Conservation (phyloP, 2,888 invertebrate species). For the Rhogogaster chlorosoma region DNA sequence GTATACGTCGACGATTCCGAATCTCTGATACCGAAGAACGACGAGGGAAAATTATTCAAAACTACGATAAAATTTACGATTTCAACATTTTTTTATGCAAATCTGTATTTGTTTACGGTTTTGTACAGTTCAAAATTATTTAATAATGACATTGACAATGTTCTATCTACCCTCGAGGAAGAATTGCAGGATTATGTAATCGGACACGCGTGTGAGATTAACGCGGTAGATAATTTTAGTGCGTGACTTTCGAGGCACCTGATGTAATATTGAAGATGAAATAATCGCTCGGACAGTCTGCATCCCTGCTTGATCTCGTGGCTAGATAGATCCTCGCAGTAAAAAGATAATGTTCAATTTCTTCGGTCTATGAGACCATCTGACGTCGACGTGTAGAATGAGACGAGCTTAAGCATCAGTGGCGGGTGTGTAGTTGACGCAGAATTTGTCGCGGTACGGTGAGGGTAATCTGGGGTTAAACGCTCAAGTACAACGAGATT, state of each 20-base stretch:
- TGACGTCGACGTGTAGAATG: conserved; percentile 3
- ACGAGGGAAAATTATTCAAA: background rate
- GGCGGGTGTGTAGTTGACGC: conserved; percentile 58
- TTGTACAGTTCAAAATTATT: background rate
- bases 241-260: background rate
- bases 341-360: background rate
- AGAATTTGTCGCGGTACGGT: conserved; percentile 31
- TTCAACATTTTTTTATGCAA: background rate
- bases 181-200: background rate
- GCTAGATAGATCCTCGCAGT: background rate
- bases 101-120: background rate
- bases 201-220: background rate
- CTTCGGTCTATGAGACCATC: background rate
- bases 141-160: background rate
- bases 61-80: background rate
- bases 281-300: background rate
- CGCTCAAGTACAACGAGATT: conserved; percentile 43
- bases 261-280: conserved; percentile 2
- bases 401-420: conserved; percentile 58
- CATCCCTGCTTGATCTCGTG: background rate
- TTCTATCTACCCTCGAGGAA: background rate
- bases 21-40: background rate
- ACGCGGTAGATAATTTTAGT: conserved; percentile 8
- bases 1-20: background rate
- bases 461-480: conserved; percentile 43